Evolutionary conservation across 2,888 invertebrate genomes (phyloP), one percentile per base, ranked within the genome.

Genomic region (Ophioninae sp.): DNA sequence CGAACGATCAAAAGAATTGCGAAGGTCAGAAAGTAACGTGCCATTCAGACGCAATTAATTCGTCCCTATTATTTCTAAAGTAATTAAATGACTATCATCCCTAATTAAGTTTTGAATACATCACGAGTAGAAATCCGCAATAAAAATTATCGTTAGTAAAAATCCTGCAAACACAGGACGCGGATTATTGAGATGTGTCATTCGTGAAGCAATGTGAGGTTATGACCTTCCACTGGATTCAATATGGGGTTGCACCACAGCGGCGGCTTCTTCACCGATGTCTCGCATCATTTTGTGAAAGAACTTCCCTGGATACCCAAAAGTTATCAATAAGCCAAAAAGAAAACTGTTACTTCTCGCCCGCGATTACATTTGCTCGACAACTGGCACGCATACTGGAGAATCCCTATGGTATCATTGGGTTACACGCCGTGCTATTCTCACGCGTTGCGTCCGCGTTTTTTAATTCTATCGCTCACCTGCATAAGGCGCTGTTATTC

Each of bases 281-380:
- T 91, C 89, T 59, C 86, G 88, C 91, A 91, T 91, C 90, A 91
- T 91, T 87, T 89, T 21, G 73, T n/a, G 20, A 7, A 74, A 50
- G 2, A 41, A 61, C n/a, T 21, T 10, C 3, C n/a, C 69, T 8
- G 10, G n/a, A 70, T 8, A 17, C 7, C n/a, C 23, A 21, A 73
- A 73, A 62, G 5, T 21, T 8, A 10, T 44, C 44, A 50, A 2
- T 17, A 21, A 20, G 20, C 0, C 50, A 39, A 65, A 50, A 56
- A 64, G 37, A 39, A 7, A 64, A 23, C 6, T 13, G 37, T 30
- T 13, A 39, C 17, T 62, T 41, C 30, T 13, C 21, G 44, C 1
- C 50, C 17, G 17, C 13, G 70, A 73, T 79, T 13, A 73, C 72
- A 69, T 77, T 77, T 72, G 41, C 17, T 3, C 7, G 20, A 56